phyloP scores from a whole-genome alignment of 2,113 vertebrate genomes.

The Phrynosoma platyrhinos region DNA sequence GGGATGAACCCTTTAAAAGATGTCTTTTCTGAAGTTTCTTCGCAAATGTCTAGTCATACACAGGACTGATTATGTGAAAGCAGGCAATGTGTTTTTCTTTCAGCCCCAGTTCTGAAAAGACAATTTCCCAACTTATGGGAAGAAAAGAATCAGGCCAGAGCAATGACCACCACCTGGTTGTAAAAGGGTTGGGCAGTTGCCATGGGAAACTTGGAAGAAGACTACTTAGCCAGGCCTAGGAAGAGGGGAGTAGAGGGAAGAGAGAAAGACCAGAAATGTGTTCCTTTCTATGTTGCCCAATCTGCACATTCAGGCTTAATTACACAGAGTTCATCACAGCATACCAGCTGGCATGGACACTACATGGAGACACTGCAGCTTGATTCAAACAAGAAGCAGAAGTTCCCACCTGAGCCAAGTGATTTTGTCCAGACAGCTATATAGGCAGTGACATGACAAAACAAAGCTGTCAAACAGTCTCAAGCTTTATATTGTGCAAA shows the following conservation, averaged over 20 bases:
- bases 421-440: constrained; percentile 33
- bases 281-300: constrained; percentile 30
- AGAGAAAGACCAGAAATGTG: constrained; percentile 9
- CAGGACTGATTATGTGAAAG: not conserved
- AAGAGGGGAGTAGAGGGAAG: not conserved
- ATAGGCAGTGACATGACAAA: not conserved
- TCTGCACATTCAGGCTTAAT: constrained; percentile 23
- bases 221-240: constrained; percentile 27
- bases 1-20: not conserved
- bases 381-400: not conserved
- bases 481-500: not conserved
- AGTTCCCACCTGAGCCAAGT: constrained; percentile 19
- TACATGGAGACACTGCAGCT: not conserved
- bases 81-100: not conserved
- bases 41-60: not conserved
- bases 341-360: not conserved
- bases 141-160: constrained; percentile 34
- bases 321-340: not conserved
- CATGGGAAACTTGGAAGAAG: not conserved
- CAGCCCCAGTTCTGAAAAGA: not conserved
- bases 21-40: constrained; percentile 1
- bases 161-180: constrained; percentile 12
- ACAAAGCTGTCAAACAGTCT: not conserved
- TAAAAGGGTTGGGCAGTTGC: constrained; percentile 37
- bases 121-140: not conserved